Conservation (phyloP, 1,140 invertebrate genomes). For the Phortica variegata region DNA sequence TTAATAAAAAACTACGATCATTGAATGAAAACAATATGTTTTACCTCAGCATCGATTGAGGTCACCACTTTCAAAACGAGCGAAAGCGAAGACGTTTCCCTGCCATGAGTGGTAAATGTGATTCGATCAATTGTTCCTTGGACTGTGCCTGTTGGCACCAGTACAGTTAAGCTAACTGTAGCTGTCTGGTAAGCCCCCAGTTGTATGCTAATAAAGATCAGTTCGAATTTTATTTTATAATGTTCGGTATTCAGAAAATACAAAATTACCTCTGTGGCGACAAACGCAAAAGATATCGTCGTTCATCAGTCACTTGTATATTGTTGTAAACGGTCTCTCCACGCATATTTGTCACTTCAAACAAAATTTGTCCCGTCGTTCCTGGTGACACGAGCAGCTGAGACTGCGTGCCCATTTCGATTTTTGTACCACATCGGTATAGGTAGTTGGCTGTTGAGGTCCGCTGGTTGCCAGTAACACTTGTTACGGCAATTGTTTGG, state of each 20-base stretch:
- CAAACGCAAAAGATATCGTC: constrained; percentile 59
- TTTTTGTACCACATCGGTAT: constrained; percentile 45
- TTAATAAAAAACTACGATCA: not conserved
- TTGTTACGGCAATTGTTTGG: constrained; percentile 32
- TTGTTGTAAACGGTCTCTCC: constrained; percentile 58
- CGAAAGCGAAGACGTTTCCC: constrained; percentile 33
- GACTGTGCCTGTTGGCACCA: constrained; percentile 57
- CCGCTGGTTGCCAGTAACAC: constrained; percentile 4
- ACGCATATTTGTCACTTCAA: constrained; percentile 63
- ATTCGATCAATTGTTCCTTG: constrained; percentile 61
- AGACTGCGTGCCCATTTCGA: constrained; percentile 49
- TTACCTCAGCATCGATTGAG: constrained; percentile 39
- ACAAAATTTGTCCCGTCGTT: constrained; percentile 49
- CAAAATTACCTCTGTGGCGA: constrained; percentile 37
- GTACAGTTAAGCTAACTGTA: constrained; percentile 60
- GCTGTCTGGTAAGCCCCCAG: constrained; percentile 59
- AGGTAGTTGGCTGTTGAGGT: constrained; percentile 33
- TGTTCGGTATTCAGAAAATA: too few species aligned
- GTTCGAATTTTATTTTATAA: too few species aligned
- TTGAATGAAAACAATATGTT: not conserved
- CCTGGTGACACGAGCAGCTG: constrained; percentile 42
- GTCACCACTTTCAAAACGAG: constrained; percentile 43
- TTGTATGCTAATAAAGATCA: constrained; percentile 58
- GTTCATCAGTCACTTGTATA: constrained; percentile 61
- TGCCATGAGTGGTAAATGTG: constrained; percentile 60